These are phyloP conservation scores for Melanchra persicariae DNA, from an alignment of 2,888 invertebrate species.

Conservation along the genomic window DNA sequence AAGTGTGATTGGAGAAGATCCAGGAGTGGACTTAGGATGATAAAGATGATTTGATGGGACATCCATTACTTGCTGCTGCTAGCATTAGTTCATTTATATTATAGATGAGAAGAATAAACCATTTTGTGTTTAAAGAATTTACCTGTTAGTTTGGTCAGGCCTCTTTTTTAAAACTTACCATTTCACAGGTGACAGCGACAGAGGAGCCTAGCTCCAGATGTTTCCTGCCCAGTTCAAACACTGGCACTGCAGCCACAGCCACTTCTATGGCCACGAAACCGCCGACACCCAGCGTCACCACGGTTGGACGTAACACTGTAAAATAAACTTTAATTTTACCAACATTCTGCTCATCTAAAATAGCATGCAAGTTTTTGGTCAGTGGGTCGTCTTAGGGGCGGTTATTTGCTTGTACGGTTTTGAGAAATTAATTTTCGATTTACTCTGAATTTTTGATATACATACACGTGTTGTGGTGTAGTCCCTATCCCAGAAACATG, in stretches of 20 bases:
- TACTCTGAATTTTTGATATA: no score
- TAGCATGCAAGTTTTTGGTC: no score
- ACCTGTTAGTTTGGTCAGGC: no score
- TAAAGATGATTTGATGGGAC: neutral
- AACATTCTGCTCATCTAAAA: no score
- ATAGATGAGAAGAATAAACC: neutral
- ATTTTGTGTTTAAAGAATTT: slow-evolving; percentile 3
- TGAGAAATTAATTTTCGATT: neutral
- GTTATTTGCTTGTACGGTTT: no score
- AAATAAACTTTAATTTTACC: slow-evolving; percentile 41
- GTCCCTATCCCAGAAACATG: neutral
- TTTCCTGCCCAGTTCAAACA: slow-evolving; percentile 77
- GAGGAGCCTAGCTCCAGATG: slow-evolving; percentile 85
- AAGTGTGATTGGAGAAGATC: neutral
- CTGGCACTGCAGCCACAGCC: slow-evolving; percentile 75
- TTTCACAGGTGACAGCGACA: slow-evolving; percentile 83
- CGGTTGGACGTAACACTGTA: slow-evolving; percentile 74
- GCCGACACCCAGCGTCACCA: slow-evolving; percentile 72
- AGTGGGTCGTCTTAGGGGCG: no score
- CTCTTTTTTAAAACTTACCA: no score
- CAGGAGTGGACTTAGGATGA: neutral
- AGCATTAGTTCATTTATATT: neutral
- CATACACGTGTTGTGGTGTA: no score
- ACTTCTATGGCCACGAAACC: slow-evolving; percentile 73
- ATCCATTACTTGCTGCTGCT: neutral